These are phyloP conservation scores for Ypsolopha sequella DNA, from an alignment of 2,888 invertebrate species.

Conservation along the genomic window DNA sequence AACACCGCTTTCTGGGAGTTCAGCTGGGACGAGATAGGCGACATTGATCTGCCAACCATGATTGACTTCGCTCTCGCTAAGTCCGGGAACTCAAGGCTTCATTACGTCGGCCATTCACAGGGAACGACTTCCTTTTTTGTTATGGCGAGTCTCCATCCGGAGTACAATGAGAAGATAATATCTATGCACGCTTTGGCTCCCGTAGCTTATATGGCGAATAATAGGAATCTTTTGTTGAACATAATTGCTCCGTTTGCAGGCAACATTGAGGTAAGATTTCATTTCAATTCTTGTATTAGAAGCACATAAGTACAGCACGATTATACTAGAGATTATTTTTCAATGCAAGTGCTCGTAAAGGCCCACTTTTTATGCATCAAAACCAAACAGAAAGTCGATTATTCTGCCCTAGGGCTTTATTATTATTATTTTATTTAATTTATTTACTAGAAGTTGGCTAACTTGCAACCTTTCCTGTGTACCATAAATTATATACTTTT, in stretches of 20 bases:
- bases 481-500: no score
- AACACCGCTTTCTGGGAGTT: conserved; percentile 74
- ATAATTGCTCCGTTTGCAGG: conserved; percentile 47
- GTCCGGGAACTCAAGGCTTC: conserved; percentile 72
- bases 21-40: conserved; percentile 88
- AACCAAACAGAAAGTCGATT: no score
- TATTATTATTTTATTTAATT: no score
- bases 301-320: no score
- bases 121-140: conserved; percentile 76
- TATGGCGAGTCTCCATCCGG: conserved; percentile 73
- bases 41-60: conserved; percentile 83
- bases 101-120: conserved; percentile 87
- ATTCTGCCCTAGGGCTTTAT: no score
- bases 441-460: no score
- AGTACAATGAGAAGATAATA: conserved; percentile 75
- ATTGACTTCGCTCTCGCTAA: conserved; percentile 77
- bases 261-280: conserved; percentile 45
- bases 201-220: conserved; percentile 73
- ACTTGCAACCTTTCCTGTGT: no score
- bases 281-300: not conserved
- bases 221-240: conserved; percentile 56
- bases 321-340: no score
- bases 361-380: no score
- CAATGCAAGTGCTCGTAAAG: no score
- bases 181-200: conserved; percentile 79